Percentiles rank a stretch among this genome's conserved stretches.
phyloP scores from a whole-genome alignment of 2,113 vertebrate species.

The Peromyscus polionotus region DNA sequence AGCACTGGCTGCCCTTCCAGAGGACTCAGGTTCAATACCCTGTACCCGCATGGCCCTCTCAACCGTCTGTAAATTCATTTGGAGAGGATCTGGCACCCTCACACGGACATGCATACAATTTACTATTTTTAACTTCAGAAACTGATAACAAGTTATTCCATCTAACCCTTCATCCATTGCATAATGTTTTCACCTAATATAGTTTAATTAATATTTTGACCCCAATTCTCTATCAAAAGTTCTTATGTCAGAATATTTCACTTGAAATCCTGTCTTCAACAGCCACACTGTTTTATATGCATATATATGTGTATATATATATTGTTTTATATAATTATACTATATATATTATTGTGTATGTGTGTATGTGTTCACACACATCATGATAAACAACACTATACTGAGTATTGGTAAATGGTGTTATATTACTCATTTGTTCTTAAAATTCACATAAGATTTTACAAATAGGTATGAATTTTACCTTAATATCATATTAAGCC shows the following conservation, averaged over 20 bases:
- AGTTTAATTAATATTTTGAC: background rate
- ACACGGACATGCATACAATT: background rate
- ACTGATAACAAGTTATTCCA: background rate
- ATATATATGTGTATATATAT: background rate
- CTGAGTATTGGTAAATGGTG: accelerated
- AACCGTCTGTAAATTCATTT: background rate
- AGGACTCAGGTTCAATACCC: background rate
- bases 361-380: background rate
- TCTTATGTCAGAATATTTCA: background rate
- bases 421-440: background rate
- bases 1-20: background rate
- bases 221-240: background rate
- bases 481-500: slow-evolving; percentile 29
- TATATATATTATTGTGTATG: background rate
- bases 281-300: background rate
- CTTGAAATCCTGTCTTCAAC: background rate
- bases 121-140: background rate
- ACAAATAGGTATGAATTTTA: background rate
- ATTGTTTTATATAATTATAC: background rate
- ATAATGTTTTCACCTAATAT: background rate
- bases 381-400: background rate
- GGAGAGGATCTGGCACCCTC: background rate
- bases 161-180: background rate
- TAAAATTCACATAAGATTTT: slow-evolving; percentile 23
- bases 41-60: background rate